Base-by-base conservation (phyloP, 2,113 vertebrate genomes). In the Myanophis thanlyinensis region DNA sequence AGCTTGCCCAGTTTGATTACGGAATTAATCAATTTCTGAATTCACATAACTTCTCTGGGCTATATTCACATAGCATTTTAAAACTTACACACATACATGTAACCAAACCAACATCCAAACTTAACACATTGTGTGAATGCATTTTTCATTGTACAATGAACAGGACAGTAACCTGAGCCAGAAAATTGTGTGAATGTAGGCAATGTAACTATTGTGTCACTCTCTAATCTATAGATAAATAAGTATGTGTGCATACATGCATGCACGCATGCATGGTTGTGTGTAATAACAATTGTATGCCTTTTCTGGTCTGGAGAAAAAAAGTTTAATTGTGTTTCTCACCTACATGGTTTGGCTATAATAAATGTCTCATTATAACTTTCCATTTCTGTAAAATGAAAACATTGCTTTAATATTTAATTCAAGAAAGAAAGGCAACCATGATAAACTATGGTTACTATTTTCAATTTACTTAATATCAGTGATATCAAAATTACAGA, bases 381-480 rank as follows among this genome's bases (percentile, higher is more conserved):
- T 73, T 85, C 40, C 59, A 93, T 92, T 94, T 96, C 46, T 86
- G 93, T 86, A 95, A 88, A 93, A 35, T 48, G 44, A 48, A 80
- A 94, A n/a, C 52, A 51, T 1, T 95, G 62, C 89, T 93, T 91
- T 87, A 93, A 94, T 90, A 80, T 94, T 93, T 93, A 94, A 88
- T 91, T 53, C 86, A 93, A 87, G 6, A 93, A 92, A 59, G 86
- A 35, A 62, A 94, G 94, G 84, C 40, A 88, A 85, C 53, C 93
- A 40, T 67, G 90, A 89, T 93, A 93, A 97, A 90, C 12, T 62
- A 94, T 84, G 53, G 49, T 91, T 95, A 93, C 89, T 94, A 85
- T 84, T 95, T 96, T 95, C 92, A 30, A 91, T 25, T 95, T 73
- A 7, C 56, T 95, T 96, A 96, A 95, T 85, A 53, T 86, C 86